These are phyloP conservation scores for Agriotes lineatus DNA, from an alignment of 2,888 invertebrate species.

Conservation along the genomic window DNA sequence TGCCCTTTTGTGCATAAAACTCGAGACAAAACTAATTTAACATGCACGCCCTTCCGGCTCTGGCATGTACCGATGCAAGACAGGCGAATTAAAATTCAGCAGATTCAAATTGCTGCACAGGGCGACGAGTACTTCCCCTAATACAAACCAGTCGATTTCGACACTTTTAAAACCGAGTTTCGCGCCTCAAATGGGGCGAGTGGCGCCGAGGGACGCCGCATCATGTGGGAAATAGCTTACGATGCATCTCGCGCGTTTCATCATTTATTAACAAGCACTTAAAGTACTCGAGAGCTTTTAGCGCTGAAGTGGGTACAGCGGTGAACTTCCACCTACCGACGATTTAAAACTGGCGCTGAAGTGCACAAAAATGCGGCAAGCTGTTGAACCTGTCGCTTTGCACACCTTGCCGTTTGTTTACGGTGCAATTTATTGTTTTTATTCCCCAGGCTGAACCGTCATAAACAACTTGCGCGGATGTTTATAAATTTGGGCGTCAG, in stretches of 20 bases:
- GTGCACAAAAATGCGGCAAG: slow-evolving; percentile 33
- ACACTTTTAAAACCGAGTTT: neutral
- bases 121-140: no score
- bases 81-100: no score
- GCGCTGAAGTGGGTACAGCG: slow-evolving; percentile 30
- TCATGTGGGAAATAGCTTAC: slow-evolving; percentile 36
- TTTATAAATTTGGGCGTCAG: no score
- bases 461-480: no score
- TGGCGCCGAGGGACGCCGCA: slow-evolving; percentile 7
- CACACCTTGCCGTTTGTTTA: slow-evolving; percentile 23
- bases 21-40: slow-evolving; percentile 29
- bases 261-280: slow-evolving; percentile 44
- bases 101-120: no score
- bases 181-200: slow-evolving; percentile 23
- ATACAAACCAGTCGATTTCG: neutral
- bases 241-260: slow-evolving; percentile 38
- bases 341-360: slow-evolving; percentile 34
- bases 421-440: neutral
- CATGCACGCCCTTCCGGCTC: no score
- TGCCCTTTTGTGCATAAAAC: slow-evolving; percentile 32
- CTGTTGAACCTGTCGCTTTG: slow-evolving; percentile 23
- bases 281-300: slow-evolving; percentile 43
- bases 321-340: slow-evolving; percentile 16
- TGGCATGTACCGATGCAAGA: no score
- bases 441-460: neutral